A percentile compares a stretch with the other conserved stretches of the same genome.
Evolutionary conservation across 2,113 vertebrate species (phyloP).

Genomic region (Suncus etruscus): DNA sequence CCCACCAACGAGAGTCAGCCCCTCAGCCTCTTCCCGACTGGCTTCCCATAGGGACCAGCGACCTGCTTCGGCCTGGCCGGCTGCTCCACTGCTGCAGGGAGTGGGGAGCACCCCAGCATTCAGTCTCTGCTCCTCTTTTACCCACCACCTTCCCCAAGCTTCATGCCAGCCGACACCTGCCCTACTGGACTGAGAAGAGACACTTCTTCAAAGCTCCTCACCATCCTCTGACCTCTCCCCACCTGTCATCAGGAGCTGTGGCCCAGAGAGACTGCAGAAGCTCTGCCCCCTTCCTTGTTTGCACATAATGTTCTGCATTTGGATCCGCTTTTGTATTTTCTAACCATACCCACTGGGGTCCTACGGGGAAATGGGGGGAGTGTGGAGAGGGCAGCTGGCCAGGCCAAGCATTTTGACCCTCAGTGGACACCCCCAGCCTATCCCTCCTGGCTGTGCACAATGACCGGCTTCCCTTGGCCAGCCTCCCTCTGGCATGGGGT

Average conservation of each 20-base stretch:
- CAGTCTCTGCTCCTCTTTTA: constrained; percentile 63
- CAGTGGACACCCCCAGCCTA: neutral
- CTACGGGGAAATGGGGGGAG: neutral
- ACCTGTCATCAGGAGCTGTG: constrained; percentile 50
- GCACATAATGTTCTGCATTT: constrained; percentile 59
- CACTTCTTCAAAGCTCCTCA: constrained; percentile 60
- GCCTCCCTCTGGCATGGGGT: constrained; percentile 46
- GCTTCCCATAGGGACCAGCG: constrained; percentile 89
- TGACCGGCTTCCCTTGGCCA: constrained; percentile 69
- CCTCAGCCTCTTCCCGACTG: constrained; percentile 96
- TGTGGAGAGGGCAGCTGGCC: neutral
- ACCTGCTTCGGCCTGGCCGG: constrained; percentile 53
- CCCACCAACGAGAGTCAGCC: constrained; percentile 98
- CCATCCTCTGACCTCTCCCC: constrained; percentile 67
- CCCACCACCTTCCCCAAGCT: constrained; percentile 76
- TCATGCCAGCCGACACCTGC: constrained; percentile 54
- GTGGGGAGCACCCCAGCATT: neutral
- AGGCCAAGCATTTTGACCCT: neutral
- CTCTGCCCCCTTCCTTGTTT: constrained; percentile 61
- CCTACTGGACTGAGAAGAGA: constrained; percentile 69
- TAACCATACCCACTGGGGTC: constrained; percentile 33
- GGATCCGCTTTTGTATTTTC: constrained; percentile 79
- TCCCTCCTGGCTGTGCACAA: constrained; percentile 11
- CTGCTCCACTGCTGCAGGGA: constrained; percentile 29
- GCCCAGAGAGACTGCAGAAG: constrained; percentile 74